These are phyloP conservation scores for Trachelus stipa DNA, from an alignment of 2,888 invertebrate species.

Conservation along the genomic window DNA sequence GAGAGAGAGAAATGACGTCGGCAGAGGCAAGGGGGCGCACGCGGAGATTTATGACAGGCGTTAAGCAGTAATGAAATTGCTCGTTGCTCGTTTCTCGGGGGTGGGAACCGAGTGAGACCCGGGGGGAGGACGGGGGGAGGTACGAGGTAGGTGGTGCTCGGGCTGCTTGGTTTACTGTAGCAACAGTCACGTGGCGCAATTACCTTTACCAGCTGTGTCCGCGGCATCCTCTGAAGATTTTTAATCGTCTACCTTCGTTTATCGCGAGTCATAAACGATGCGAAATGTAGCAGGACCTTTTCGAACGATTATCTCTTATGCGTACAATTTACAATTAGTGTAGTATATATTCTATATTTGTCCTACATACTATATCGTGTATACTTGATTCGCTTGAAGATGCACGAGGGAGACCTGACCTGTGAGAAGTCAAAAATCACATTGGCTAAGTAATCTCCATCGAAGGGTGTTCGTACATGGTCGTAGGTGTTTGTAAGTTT, in stretches of 20 bases:
- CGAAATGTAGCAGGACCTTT: not conserved
- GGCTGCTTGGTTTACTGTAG: conserved; percentile 37
- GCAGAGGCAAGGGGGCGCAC: conserved; percentile 45
- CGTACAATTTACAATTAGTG: not conserved
- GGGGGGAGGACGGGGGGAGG: not conserved
- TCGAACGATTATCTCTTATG: not conserved
- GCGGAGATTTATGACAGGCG: conserved; percentile 68
- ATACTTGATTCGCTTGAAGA: not conserved
- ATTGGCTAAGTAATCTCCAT: not conserved
- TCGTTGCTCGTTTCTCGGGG: conserved; percentile 64
- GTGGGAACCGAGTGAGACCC: conserved; percentile 50
- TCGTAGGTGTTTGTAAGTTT: not conserved
- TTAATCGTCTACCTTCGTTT: conserved; percentile 53
- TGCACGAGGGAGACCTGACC: not conserved
- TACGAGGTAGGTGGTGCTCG: conserved; percentile 28
- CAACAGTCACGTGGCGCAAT: conserved; percentile 64
- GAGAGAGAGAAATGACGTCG: conserved; percentile 17
- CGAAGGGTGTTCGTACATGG: not conserved
- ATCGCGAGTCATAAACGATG: conserved; percentile 38
- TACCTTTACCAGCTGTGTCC: conserved; percentile 60
- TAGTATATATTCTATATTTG: not conserved
- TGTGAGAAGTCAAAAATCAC: not conserved
- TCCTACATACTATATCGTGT: not conserved
- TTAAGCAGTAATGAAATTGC: conserved; percentile 70
- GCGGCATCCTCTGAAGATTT: conserved; percentile 58